These are phyloP conservation scores for Scaptodrosophila lebanonensis DNA, from an alignment of 1,140 invertebrate species.

Conservation along the genomic window DNA sequence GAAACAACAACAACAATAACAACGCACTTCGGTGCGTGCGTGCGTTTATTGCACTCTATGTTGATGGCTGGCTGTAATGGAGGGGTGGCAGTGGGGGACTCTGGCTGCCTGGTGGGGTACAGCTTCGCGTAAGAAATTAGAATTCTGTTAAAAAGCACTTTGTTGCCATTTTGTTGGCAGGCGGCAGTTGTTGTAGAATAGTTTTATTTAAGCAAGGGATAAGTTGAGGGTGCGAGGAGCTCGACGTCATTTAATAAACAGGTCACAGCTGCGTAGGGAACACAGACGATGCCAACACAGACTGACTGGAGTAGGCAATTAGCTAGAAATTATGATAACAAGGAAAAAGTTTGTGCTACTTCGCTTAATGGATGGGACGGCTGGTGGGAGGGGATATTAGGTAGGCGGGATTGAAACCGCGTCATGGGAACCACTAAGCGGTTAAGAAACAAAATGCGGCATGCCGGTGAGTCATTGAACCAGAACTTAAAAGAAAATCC, in stretches of 20 bases:
- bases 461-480: too few relatives aligned
- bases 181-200: conserved; percentile 20
- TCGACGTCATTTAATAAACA: conserved; percentile 42
- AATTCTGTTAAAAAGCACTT: conserved; percentile 59
- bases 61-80: conserved; percentile 17
- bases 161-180: conserved; percentile 29
- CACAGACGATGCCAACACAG: conserved; percentile 9
- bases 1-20: too few relatives aligned
- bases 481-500: neutral
- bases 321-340: conserved; percentile 57
- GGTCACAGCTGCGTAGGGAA: conserved; percentile 41
- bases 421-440: too few relatives aligned
- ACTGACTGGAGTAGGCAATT: conserved; percentile 38
- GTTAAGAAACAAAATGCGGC: too few relatives aligned
- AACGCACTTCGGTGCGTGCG: conserved; percentile 30
- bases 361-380: neutral
- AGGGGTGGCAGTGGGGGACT: conserved; percentile 9
- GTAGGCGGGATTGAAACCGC: too few relatives aligned
- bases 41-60: conserved; percentile 64
- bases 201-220: conserved; percentile 31
- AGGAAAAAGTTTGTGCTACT: conserved; percentile 19
- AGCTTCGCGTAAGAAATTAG: conserved; percentile 44
- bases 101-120: conserved; percentile 27
- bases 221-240: neutral
- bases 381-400: neutral